A percentile compares a stretch with the other conserved stretches of the same genome.
phyloP scores from a whole-genome alignment of 2,113 vertebrate genomes.

The Ursus arctos region DNA sequence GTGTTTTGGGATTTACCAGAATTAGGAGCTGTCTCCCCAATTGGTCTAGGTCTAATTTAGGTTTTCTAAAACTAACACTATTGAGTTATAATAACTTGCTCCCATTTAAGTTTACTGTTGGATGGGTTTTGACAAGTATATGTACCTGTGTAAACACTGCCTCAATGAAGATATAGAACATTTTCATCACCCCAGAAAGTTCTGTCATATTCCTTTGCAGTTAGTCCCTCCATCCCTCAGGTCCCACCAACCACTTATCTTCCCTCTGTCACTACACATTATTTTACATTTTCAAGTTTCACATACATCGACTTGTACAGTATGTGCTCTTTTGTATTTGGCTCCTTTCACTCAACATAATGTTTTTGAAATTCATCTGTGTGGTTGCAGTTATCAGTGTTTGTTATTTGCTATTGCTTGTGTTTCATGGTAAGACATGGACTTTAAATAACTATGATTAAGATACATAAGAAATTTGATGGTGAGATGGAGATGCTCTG shows the following conservation, averaged over 20 bases:
- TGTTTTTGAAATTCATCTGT: background rate
- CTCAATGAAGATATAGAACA: background rate
- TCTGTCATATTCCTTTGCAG: background rate
- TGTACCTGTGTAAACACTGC: background rate
- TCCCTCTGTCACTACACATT: background rate
- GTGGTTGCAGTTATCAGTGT: background rate
- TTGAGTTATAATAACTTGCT: background rate
- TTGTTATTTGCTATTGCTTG: background rate
- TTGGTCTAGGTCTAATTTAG: background rate
- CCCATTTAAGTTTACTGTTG: background rate
- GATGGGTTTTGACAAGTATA: background rate
- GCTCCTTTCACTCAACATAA: background rate
- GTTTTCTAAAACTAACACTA: background rate
- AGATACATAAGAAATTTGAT: background rate
- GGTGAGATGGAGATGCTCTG: background rate
- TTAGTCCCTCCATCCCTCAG: background rate
- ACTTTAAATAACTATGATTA: background rate
- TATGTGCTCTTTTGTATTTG: background rate
- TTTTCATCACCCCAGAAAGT: background rate
- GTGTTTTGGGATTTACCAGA: slow-evolving; percentile 30
- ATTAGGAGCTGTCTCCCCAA: slow-evolving; percentile 2
- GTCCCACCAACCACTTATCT: background rate
- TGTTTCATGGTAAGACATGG: background rate
- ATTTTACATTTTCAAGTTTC: background rate
- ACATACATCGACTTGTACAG: background rate